These are phyloP conservation scores for Isichthys henryi DNA, from an alignment of 2,113 vertebrate species.

Conservation along the genomic window DNA sequence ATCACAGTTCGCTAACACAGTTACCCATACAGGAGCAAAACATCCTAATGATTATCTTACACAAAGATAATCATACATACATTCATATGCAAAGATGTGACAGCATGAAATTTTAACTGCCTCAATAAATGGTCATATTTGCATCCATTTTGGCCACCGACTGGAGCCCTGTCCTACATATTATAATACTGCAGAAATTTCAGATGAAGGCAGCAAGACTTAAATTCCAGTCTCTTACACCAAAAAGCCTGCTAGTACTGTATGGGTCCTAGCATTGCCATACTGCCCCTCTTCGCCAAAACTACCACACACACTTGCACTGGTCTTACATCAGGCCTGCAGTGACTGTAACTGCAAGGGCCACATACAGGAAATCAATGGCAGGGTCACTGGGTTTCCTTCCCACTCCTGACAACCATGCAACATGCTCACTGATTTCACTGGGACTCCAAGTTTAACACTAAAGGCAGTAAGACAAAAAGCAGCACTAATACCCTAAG, in stretches of 20 bases:
- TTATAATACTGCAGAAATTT: background rate
- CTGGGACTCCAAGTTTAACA: background rate
- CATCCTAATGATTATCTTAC: background rate
- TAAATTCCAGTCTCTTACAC: background rate
- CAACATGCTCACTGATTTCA: background rate
- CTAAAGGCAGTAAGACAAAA: background rate
- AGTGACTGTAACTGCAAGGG: background rate
- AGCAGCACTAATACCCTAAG: background rate
- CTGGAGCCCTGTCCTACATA: background rate
- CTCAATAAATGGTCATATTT: background rate
- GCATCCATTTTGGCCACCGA: background rate
- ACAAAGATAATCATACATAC: background rate
- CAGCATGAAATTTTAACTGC: background rate
- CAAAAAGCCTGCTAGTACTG: background rate
- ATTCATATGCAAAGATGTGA: background rate
- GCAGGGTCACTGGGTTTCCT: background rate
- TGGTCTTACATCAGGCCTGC: background rate
- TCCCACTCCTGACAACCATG: background rate
- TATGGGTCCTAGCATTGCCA: background rate
- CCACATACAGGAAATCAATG: background rate
- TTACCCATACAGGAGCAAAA: background rate
- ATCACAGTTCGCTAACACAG: background rate
- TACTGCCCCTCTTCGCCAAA: background rate
- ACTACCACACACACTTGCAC: background rate
- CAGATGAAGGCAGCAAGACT: background rate